Conservation (phyloP, 2,888 invertebrate species). For the Pristionchus japonicus region DNA sequence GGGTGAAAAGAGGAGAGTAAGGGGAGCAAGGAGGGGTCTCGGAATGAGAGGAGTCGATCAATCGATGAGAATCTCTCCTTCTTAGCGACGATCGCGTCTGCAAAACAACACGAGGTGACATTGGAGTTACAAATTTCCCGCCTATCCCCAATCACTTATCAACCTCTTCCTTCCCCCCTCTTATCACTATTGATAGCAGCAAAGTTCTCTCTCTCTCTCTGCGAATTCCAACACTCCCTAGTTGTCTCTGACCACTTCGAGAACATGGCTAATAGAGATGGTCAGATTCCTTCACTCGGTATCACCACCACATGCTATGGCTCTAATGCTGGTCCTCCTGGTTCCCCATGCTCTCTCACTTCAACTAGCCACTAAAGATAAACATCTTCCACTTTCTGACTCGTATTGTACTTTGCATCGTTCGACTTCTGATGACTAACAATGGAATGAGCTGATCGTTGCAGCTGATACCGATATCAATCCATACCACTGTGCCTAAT, state of each 20-base stretch:
- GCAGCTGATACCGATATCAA: background rate
- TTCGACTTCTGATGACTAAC: background rate
- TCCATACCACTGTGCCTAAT: background rate
- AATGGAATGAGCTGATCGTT: no score
- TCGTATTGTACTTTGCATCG: slow-evolving; percentile 9
- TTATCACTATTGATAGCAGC: background rate
- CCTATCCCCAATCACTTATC: slow-evolving; percentile 1
- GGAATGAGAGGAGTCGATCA: background rate
- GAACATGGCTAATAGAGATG: no score
- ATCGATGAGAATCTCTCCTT: background rate
- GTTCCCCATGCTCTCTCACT: background rate
- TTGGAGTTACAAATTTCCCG: background rate
- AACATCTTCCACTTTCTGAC: background rate
- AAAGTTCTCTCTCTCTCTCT: no score
- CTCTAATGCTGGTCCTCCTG: background rate
- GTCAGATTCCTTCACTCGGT: no score
- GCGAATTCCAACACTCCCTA: no score
- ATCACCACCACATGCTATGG: background rate
- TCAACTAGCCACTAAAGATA: background rate
- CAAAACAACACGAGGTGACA: background rate
- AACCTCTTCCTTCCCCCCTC: background rate
- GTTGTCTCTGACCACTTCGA: no score
- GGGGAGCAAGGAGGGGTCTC: background rate
- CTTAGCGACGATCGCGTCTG: slow-evolving; percentile 41
- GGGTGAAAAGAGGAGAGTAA: no score